A percentile compares a stretch with the other conserved stretches of the same genome.
These are phyloP conservation scores for Sebastolobus alascanus DNA, from an alignment of 2,797 vertebrate species.

Conservation along the genomic window DNA sequence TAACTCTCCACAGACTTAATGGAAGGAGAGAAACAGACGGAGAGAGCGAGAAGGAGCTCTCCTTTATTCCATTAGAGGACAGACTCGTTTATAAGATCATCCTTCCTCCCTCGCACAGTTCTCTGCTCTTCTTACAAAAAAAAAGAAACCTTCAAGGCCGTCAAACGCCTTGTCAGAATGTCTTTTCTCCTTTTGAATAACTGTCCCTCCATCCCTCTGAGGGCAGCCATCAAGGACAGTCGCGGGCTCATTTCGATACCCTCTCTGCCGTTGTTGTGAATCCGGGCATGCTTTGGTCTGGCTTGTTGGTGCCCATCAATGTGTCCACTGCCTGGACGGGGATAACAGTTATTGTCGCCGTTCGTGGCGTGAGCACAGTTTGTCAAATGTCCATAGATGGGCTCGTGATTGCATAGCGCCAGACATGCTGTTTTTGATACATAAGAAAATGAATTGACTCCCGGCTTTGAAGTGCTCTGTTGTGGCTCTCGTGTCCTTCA, in stretches of 20 bases:
- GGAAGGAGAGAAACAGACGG: conserved; percentile 64
- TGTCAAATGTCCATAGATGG: conserved; percentile 90
- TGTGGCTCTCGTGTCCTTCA: conserved; percentile 88
- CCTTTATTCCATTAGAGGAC: conserved; percentile 80
- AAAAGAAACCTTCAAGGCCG: conserved; percentile 54
- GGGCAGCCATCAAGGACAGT: conserved; percentile 70
- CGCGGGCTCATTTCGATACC: conserved; percentile 86
- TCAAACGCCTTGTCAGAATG: conserved; percentile 77
- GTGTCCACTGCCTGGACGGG: conserved; percentile 83
- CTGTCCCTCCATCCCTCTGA: conserved; percentile 65
- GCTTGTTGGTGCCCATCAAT: conserved; percentile 87
- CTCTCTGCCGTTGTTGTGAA: conserved; percentile 59
- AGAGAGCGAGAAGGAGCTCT: conserved; percentile 63
- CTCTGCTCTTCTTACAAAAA: conserved; percentile 46
- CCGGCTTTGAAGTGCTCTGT: conserved; percentile 83
- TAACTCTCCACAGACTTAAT: conserved; percentile 76
- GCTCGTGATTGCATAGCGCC: conserved; percentile 89
- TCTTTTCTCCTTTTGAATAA: conserved; percentile 70
- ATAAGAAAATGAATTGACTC: conserved; percentile 87
- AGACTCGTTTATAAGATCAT: conserved; percentile 77
- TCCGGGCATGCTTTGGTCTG: conserved; percentile 54
- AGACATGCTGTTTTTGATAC: conserved; percentile 82
- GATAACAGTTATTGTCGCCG: conserved; percentile 91
- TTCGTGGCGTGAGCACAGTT: conserved; percentile 86
- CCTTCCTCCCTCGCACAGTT: conserved; percentile 55